Base-by-base conservation (phyloP, 2,888 invertebrate genomes). In the Leptinotarsa haldemani region DNA sequence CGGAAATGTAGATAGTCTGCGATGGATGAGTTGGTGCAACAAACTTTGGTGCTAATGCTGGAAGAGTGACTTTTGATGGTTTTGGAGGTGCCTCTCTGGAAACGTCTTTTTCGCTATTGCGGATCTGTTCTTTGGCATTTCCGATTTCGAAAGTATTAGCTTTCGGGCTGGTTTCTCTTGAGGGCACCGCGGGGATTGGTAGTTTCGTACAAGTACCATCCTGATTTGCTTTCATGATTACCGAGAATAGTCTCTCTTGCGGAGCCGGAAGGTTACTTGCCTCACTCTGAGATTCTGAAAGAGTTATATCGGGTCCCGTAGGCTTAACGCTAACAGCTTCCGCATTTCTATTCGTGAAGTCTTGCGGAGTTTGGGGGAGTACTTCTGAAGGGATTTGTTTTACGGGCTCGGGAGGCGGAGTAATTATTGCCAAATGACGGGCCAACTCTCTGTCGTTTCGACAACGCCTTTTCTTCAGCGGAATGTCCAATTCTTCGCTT, bases 211-310 rank as follows among this genome's bases (percentile, higher is more conserved):
- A 94, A 40, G 82, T 93, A 61, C 95, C 96, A 84, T 95, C 94
- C 77, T 93, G 93, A 86, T 94, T 93, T 9, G 94, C 95, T 80
- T 92, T 92, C 94, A 95, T 96, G 80, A 96, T 96, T 79, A 97
- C 96, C 15, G 95, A 95, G 47, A 92, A 89, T 69, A 91, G 88
- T 67, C 86, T 82, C 56, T 79, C 76, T 25, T 71, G 74, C 13
- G 75, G 64, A 22, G 91, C 91, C 63, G 56, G 16, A 2, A 56
- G 20, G 91, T 91, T 78, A 90, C 90, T 82, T 91, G 87, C 84
- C 91, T 91, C 82, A 89, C 88, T 85, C 89, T 30, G 53, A 12
- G 52, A 65, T 22, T 16, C 46, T 22, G 18, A 40, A 56, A 22
- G 22, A 20, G 13, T 25, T 18, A 12, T 56, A 18, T 12, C 20